A percentile compares a stretch with the other conserved stretches of the same genome.
Conservation (phyloP, 1,140 invertebrate species). For the Nylanderia fulva region DNA sequence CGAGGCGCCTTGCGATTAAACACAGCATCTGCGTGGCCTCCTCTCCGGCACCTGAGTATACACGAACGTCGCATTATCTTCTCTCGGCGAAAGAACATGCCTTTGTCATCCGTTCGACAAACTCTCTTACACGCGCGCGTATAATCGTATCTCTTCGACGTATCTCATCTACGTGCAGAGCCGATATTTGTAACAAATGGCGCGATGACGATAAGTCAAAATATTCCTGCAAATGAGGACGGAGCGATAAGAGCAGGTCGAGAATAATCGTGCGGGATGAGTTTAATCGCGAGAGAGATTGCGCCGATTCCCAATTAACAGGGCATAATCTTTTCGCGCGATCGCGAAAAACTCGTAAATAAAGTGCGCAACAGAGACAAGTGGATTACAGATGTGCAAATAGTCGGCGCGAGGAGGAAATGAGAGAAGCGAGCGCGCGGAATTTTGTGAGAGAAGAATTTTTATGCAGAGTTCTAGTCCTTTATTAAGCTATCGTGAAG, state of each 20-base stretch:
- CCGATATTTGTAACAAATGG: conserved; percentile 42
- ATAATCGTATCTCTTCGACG: conserved; percentile 68
- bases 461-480: background rate
- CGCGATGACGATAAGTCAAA: conserved; percentile 30
- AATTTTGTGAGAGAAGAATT: background rate
- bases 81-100: conserved; percentile 75
- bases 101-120: conserved; percentile 79
- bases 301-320: background rate
- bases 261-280: conserved; percentile 28
- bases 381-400: conserved; percentile 65
- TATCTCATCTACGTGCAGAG: conserved; percentile 61
- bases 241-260: conserved; percentile 12
- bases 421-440: conserved; percentile 10
- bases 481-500: too few species aligned
- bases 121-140: conserved; percentile 52
- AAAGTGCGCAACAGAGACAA: conserved; percentile 25
- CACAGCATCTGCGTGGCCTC: conserved; percentile 81
- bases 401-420: conserved; percentile 1
- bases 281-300: conserved; percentile 36
- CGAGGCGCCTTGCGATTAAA: conserved; percentile 57
- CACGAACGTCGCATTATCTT: conserved; percentile 80
- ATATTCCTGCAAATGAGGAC: conserved; percentile 26
- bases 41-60: conserved; percentile 82
- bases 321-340: conserved; percentile 17
- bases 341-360: conserved; percentile 8